Evolutionary conservation across 2,888 invertebrate genomes (phyloP), one percentile per base, ranked within the genome.

Genomic region (Heliconius charithonia): DNA sequence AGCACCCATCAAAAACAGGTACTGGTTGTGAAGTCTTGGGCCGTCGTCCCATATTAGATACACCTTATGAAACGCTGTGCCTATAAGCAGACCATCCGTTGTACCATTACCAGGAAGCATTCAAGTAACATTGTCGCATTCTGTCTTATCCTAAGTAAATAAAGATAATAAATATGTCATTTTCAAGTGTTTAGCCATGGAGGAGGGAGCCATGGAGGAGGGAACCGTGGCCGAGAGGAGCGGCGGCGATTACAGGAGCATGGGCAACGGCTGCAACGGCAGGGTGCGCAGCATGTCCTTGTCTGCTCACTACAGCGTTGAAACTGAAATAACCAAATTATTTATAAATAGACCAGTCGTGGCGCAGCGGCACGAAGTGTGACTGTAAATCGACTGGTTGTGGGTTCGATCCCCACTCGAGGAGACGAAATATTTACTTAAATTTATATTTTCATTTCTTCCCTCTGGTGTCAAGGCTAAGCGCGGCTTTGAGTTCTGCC

Each of bases 251-350:
- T 2, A 92, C 87, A 7, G 90, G 87, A 16, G 85, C 86, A 41
- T 85, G 84, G 37, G 90, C 89, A 29, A 87, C 87, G 19, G 85
- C 85, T 27, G 83, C 83, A 41, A 89, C 89, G 45, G 91, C 95
- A 4, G 96, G 96, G 83, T 96, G 96, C 77, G 93, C 93, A 0
- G 95, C 95, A 80, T 96, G 96, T 1, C 96, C 96, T 81, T 91
- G 89, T 85, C 95, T 94, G 89, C 95, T 95, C 0, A 96, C 96
- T 22, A 96, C 93, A 1, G 96, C 96, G 86, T 96, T 96, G 89
- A 96, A 96, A 78, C 96, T 96, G 75, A n/a, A 82, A 82, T 67
- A 32, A 71, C 22, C 1, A 37, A 59, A 32, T 25, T 3, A 3
- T n/a, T n/a, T n/a, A n/a, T n/a, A n/a, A n/a, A n/a, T n/a, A n/a